Base-by-base conservation (phyloP, 2,113 vertebrate genomes). In the Lampris incognitus region DNA sequence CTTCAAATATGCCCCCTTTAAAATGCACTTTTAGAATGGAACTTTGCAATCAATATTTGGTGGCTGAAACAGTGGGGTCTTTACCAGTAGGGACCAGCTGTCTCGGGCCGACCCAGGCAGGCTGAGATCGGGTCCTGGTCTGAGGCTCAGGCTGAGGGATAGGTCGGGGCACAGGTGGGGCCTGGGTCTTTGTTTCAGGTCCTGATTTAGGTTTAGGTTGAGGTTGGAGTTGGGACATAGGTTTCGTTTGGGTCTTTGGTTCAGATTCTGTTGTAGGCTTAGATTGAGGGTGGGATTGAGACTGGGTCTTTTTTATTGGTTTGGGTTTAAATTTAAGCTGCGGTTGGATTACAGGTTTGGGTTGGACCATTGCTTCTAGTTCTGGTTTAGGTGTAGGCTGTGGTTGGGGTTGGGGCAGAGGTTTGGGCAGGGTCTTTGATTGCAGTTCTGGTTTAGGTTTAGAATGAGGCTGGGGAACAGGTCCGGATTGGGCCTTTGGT, bases 51-150 rank as follows among this genome's bases (percentile, higher is more conserved):
- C 58, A 41, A 75, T 52, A 72, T 3, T 55, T n/a, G 52, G 79
- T 78, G 77, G 38, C 54, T 69, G 24, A 76, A 80, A 87, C 81
- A 66, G 44, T 64, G 75, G 74, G 78, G 85, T 82, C 74, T 90
- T 93, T 93, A 93, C 92, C 92, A 58, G 85, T 89, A 41, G 88
- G 69, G 40, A 76, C 59, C 67, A 71, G 24, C 69, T 76, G 84
- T 66, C 57, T 78, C 84, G 84, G 75, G 42, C 66, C 70, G 80
- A 80, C 80, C 85, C 76, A 83, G 81, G 75, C 78, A 46, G 80
- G 71, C 48, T 77, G 83, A 79, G 86, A 69, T 64, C 75, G 54
- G 69, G 69, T 85, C 86, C 77, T 76, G 83, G 74, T 78, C 73
- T 85, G 74, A 88, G 79, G 66, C 55, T 72, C 78, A 72, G 75